phyloP scores from a whole-genome alignment of 2,888 invertebrate genomes.

The Bugula neritina region DNA sequence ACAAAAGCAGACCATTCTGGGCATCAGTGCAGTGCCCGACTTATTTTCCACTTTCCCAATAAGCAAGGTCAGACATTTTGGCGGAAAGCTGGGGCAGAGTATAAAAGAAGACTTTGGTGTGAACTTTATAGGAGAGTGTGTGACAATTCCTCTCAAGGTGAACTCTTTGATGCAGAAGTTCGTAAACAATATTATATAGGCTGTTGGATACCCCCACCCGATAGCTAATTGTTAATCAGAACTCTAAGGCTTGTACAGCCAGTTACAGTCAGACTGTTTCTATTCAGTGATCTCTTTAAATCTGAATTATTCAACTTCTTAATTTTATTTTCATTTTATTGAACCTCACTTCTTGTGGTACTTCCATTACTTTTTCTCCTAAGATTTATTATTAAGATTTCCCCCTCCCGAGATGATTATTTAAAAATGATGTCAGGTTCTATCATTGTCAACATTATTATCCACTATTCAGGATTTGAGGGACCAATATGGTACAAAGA shows the following conservation, averaged over 20 bases:
- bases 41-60: constrained; percentile 69
- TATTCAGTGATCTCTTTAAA: background rate
- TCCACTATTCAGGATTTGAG: background rate
- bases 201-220: no score
- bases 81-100: constrained; percentile 85
- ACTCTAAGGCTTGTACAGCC: no score
- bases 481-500: background rate
- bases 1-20: constrained; percentile 78
- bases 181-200: no score
- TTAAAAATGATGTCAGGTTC: no score
- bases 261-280: no score
- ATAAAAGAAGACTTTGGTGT: constrained; percentile 70
- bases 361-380: no score
- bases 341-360: no score
- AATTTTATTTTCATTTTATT: no score
- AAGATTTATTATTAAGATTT: no score
- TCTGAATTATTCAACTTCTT: background rate
- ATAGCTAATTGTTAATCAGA: no score
- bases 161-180: no score
- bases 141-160: background rate
- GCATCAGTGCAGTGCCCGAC: constrained; percentile 63
- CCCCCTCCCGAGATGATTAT: no score
- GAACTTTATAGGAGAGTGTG: constrained; percentile 72
- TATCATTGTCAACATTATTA: background rate
- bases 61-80: constrained; percentile 78